These are phyloP conservation scores for Sycophila texana DNA, from an alignment of 2,888 invertebrate species.

Conservation along the genomic window DNA sequence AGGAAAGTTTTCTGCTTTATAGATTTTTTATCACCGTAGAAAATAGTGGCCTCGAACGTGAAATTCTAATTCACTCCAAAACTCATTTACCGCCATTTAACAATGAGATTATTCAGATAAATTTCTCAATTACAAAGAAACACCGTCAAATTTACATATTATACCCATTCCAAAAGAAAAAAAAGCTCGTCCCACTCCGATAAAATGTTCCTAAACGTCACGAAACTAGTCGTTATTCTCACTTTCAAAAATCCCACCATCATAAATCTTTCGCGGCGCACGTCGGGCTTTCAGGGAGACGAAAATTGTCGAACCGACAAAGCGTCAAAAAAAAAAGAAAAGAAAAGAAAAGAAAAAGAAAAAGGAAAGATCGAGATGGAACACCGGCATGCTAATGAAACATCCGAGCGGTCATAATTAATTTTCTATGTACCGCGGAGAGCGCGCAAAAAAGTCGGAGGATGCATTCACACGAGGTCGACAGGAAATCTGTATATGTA, in stretches of 20 bases:
- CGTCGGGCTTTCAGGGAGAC: background rate
- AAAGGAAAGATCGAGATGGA: background rate
- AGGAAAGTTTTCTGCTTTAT: too few relatives aligned
- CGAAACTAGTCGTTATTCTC: slow-evolving; percentile 9
- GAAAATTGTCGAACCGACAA: background rate
- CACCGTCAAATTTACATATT: too few relatives aligned
- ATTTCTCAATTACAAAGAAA: too few relatives aligned
- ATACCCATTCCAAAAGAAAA: too few relatives aligned
- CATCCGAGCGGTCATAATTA: slow-evolving; percentile 26
- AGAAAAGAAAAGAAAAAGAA: background rate
- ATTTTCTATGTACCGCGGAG: slow-evolving; percentile 16
- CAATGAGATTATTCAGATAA: too few relatives aligned
- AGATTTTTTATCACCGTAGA: too few relatives aligned
- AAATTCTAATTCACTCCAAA: too few relatives aligned
- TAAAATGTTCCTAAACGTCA: background rate
- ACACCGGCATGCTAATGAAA: slow-evolving; percentile 26
- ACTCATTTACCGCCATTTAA: too few relatives aligned
- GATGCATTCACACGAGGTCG: slow-evolving; percentile 46
- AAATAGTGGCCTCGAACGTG: too few relatives aligned
- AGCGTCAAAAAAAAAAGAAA: background rate
- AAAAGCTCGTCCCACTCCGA: background rate
- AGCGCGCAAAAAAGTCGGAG: slow-evolving; percentile 9
- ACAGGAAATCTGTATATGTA: slow-evolving; percentile 35
- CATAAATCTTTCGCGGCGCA: slow-evolving; percentile 5
- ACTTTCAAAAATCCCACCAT: slow-evolving; percentile 2